These are phyloP conservation scores for Malurus elegans DNA, from an alignment of 2,113 vertebrate genomes.

Conservation along the genomic window DNA sequence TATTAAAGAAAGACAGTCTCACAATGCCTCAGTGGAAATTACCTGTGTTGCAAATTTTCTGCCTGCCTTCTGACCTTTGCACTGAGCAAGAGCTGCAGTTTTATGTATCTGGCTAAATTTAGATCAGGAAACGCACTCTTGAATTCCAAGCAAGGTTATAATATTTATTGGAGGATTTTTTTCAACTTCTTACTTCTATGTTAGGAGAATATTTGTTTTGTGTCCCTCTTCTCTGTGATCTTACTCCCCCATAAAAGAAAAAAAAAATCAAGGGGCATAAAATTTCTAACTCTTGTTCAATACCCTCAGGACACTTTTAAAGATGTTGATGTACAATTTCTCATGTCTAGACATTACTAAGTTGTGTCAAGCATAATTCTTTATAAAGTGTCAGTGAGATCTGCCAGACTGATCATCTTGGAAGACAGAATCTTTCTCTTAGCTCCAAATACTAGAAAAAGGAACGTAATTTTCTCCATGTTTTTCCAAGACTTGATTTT, in stretches of 20 bases:
- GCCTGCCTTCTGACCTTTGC: not conserved
- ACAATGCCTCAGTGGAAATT: not conserved
- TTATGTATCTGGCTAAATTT: not conserved
- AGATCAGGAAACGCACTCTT: not conserved
- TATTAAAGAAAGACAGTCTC: not conserved
- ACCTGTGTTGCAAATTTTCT: not conserved
- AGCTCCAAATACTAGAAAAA: not conserved
- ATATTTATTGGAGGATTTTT: not conserved
- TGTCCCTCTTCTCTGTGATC: not conserved
- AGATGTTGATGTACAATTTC: not conserved
- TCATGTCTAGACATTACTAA: constrained; percentile 22
- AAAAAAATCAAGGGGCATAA: not conserved
- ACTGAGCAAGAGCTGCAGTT: not conserved
- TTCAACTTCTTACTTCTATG: not conserved
- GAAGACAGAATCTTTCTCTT: not conserved
- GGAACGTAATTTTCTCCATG: not conserved
- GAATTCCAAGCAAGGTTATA: not conserved
- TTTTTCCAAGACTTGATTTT: not conserved
- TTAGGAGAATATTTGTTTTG: not conserved
- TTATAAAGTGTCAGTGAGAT: not conserved
- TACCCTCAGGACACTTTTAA: constrained; percentile 1
- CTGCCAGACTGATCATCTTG: not conserved
- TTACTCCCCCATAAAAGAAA: not conserved
- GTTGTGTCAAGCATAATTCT: not conserved
- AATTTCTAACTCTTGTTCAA: not conserved